Percentiles rank a stretch among this genome's conserved stretches.
phyloP scores from a whole-genome alignment of 2,888 invertebrate species.

The Nysson spinosus region DNA sequence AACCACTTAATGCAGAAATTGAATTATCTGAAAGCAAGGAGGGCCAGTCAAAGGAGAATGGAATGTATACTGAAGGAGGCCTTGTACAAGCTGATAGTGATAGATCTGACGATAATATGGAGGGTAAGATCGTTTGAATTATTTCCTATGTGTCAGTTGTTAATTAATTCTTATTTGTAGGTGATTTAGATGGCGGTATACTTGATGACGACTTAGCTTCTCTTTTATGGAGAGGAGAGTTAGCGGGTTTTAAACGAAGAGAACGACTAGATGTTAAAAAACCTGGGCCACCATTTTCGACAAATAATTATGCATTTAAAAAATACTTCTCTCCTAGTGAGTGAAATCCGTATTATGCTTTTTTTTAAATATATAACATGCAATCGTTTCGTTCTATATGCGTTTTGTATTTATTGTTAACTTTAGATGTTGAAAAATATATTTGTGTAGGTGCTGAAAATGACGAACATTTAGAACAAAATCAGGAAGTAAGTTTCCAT shows the following conservation, averaged over 20 bases:
- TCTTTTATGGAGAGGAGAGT: conserved; percentile 64
- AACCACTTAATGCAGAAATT: conserved; percentile 22
- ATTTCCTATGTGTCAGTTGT: neutral
- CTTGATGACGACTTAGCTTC: conserved; percentile 64
- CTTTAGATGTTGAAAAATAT: too few relatives aligned
- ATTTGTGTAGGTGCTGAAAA: neutral
- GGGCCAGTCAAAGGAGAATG: conserved; percentile 18
- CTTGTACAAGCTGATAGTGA: conserved; percentile 54
- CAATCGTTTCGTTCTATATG: too few relatives aligned
- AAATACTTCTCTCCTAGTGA: conserved; percentile 51
- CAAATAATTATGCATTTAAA: conserved; percentile 81
- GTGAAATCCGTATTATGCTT: neutral
- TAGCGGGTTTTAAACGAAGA: conserved; percentile 89
- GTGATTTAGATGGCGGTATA: conserved; percentile 65
- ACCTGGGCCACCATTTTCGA: conserved; percentile 91
- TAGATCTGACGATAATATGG: conserved; percentile 17
- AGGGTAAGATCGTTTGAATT: conserved; percentile 21
- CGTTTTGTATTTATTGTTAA: too few relatives aligned
- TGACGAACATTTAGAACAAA: neutral
- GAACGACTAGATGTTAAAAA: conserved; percentile 96
- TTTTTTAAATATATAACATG: neutral
- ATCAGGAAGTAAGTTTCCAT: neutral
- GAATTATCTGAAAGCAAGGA: conserved; percentile 10
- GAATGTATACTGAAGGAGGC: conserved; percentile 69
- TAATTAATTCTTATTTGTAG: conserved; percentile 66